Base-by-base conservation (phyloP, 2,797 vertebrate species). In the Gobio occitaniae region DNA sequence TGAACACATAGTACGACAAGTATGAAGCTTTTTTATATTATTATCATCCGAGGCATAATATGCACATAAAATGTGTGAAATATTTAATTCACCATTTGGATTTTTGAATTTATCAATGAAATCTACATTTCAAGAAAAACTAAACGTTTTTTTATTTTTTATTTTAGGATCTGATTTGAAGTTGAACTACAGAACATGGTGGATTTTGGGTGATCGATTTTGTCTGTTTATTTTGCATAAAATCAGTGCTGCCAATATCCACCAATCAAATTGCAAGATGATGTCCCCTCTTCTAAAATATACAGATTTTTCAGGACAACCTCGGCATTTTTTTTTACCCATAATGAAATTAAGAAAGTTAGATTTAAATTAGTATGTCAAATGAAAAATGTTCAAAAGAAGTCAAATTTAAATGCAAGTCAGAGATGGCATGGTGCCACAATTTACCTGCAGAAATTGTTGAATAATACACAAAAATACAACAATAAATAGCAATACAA, bases 151-250 rank as follows among this genome's bases (percentile, higher is more conserved):
- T 32, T 32, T 32, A 2, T 61, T 6, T 38, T 68, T 65, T 0
- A 59, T 76, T 76, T 36, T 19, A 48, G 17, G 29, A 36, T 71
- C 41, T 63, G 4, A 75, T 75, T 41, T 74, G n/a, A 79, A 72
- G 12, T 68, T 44, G 38, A 68, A 79, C 61, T 41, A 16, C 32
- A 78, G 32, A 41, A 82, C 56, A 48, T 38, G 21, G 21, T 59
- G 36, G 38, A 29, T 80, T 0, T 47, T 48, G n/a, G 54, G 83
- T 56, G 12, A 84, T 88, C 74, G 86, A 87, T 86, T 87, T 50
- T 78, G 71, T 74, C 82, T 83, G 41, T 81, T 72, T 63, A 78
- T 85, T 87, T 89, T 61, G 80, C 83, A 85, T 85, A 61, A 81
- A 69, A 83, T 82, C 38, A 75, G 71, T 63, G n/a, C 50, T 81